These are phyloP conservation scores for Colletes collaris DNA, from an alignment of 2,888 invertebrate species.

Conservation along the genomic window DNA sequence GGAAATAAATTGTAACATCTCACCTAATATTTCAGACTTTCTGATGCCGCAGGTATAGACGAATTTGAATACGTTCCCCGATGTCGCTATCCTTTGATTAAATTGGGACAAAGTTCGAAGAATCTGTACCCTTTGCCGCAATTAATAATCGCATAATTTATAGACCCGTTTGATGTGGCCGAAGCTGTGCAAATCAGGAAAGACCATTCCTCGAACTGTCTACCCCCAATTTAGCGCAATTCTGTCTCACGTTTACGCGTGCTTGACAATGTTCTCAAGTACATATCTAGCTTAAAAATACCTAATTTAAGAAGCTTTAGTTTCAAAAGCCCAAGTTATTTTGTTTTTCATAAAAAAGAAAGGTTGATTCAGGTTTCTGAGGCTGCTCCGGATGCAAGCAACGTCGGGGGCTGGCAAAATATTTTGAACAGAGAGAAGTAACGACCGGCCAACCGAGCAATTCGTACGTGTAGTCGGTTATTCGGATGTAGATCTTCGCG, in stretches of 20 bases:
- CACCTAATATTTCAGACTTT: neutral
- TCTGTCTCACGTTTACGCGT: too few species aligned
- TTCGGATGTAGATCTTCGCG: constrained; percentile 34
- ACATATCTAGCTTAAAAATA: too few species aligned
- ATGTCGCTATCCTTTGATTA: neutral
- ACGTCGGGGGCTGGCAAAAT: constrained; percentile 55
- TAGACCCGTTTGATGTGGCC: constrained; percentile 28
- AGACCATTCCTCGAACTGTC: neutral
- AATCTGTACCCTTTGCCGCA: constrained; percentile 10
- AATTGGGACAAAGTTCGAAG: constrained; percentile 14
- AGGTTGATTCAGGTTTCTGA: constrained; percentile 17
- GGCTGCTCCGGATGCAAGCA: constrained; percentile 55
- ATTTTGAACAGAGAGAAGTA: constrained; percentile 40
- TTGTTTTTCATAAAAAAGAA: too few species aligned
- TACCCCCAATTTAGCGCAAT: neutral
- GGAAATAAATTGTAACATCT: constrained; percentile 8
- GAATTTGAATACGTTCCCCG: constrained; percentile 42
- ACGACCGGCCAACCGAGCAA: constrained; percentile 26
- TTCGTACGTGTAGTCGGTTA: constrained; percentile 10
- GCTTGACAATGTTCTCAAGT: too few species aligned
- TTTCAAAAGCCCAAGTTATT: too few species aligned
- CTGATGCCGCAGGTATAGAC: constrained; percentile 44
- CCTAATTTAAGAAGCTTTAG: too few species aligned
- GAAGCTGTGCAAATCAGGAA: neutral
- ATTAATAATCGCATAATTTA: constrained; percentile 43